Percentiles rank a stretch among this genome's conserved stretches.
Conservation (phyloP, 2,888 invertebrate species). For the Pteria penguin region DNA sequence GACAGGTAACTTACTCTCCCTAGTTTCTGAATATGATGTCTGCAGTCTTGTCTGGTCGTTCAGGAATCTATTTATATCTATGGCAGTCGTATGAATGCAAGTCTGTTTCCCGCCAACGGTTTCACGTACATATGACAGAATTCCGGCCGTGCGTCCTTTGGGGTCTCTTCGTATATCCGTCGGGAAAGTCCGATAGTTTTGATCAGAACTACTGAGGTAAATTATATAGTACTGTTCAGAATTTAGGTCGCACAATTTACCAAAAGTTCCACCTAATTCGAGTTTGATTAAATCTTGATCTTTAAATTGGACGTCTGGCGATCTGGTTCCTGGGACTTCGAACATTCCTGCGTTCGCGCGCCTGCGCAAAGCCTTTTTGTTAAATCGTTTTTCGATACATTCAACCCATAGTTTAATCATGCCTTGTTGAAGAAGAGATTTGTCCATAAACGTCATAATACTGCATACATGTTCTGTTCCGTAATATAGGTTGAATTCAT, state of each 20-base stretch:
- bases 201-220: slow-evolving; percentile 55
- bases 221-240: slow-evolving; percentile 58
- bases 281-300: slow-evolving; percentile 58
- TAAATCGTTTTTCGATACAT: slow-evolving; percentile 56
- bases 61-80: slow-evolving; percentile 56
- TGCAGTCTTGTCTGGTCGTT: slow-evolving; percentile 21
- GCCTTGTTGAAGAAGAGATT: slow-evolving; percentile 48
- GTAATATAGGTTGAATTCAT: slow-evolving; percentile 56
- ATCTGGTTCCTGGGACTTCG: slow-evolving; percentile 59
- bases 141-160: slow-evolving; percentile 52
- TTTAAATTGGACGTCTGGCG: slow-evolving; percentile 48
- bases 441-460: slow-evolving; percentile 56
- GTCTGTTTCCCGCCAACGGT: slow-evolving; percentile 49
- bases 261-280: slow-evolving; percentile 58
- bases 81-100: slow-evolving; percentile 52
- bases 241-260: slow-evolving; percentile 53
- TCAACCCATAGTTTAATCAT: slow-evolving; percentile 57
- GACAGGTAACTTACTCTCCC: slow-evolving; percentile 37
- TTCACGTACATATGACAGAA: slow-evolving; percentile 47
- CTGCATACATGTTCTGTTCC: slow-evolving; percentile 54
- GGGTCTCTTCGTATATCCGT: slow-evolving; percentile 57
- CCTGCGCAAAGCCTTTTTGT: slow-evolving; percentile 51
- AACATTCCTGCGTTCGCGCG: slow-evolving; percentile 57
- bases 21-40: slow-evolving; percentile 35
- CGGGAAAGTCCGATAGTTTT: slow-evolving; percentile 58